These are phyloP conservation scores for Brachyopa scutellaris DNA, from an alignment of 2,888 invertebrate genomes.

Conservation along the genomic window DNA sequence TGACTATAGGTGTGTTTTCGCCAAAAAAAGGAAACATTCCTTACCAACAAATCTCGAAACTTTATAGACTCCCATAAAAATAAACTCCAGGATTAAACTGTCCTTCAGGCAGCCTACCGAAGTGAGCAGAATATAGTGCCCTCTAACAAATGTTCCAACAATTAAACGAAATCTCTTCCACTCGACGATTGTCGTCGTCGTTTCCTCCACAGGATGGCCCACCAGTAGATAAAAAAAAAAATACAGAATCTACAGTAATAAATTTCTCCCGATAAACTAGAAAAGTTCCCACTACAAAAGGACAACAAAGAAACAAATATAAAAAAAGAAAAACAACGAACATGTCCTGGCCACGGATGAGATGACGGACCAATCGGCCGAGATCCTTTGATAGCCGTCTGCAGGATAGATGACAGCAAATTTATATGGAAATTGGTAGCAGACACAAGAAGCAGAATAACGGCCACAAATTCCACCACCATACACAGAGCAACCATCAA, in stretches of 20 bases:
- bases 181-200: slow-evolving; percentile 64
- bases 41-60: slow-evolving; percentile 71
- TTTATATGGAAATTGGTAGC: slow-evolving; percentile 69
- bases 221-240: slow-evolving; percentile 20
- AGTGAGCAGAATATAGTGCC: slow-evolving; percentile 38
- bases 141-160: slow-evolving; percentile 69
- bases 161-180: slow-evolving; percentile 70
- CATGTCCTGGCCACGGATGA: slow-evolving; percentile 66
- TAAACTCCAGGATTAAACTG: slow-evolving; percentile 71
- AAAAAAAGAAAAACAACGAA: slow-evolving; percentile 29
- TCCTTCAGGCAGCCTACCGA: slow-evolving; percentile 44
- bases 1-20: slow-evolving; percentile 49
- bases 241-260: slow-evolving; percentile 42
- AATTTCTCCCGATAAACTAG: slow-evolving; percentile 70
- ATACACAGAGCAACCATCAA: slow-evolving; percentile 55
- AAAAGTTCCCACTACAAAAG: slow-evolving; percentile 66
- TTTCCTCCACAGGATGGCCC: slow-evolving; percentile 28
- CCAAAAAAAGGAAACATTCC: slow-evolving; percentile 40
- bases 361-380: slow-evolving; percentile 72
- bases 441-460: slow-evolving; percentile 39
- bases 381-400: slow-evolving; percentile 65
- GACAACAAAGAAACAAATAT: slow-evolving; percentile 20
- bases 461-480: slow-evolving; percentile 68
- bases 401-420: slow-evolving; percentile 53
- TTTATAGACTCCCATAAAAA: slow-evolving; percentile 72